Base-by-base conservation (phyloP, 2,888 invertebrate species). In the Archips crataeganus region DNA sequence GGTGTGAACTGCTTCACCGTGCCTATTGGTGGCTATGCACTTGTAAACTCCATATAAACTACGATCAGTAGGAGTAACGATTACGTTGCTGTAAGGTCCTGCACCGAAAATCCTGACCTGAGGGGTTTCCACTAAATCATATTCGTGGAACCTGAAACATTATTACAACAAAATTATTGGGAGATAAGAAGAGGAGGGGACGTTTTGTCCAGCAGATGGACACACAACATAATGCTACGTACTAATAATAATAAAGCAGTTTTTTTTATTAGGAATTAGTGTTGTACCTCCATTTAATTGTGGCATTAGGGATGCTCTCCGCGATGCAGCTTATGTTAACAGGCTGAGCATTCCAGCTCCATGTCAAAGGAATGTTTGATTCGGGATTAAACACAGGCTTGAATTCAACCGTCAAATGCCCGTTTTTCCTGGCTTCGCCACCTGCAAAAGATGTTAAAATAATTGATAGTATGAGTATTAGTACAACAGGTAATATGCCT, bases 281-380 rank as follows among this genome's bases (percentile, higher is more conserved):
- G 45, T 75, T 93, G 88, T 94, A 96, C 88, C 95, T 96, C 98
- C 98, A 98, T 84, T 96, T 96, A 80, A 98, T 98, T 8, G 98
- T 98, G 0, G 98, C 98, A 87, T 98, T 98, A 3, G 98, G 98
- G 82, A 98, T 95, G 85, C 96, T 96, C 89, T 98, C 97, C n/a
- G 98, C 98, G 62, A 97, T 95, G 85, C 98, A 98, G 75, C 97
- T 97, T 6, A 98, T 94, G 88, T 98, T 98, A 2, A 97, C 97
- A 0, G 97, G 96, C 80, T 95, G 95, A 57, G 96, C 95, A 65
- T 97, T 96, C 98, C 98, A 98, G 47, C 97, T 97, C 96, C 97
- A 98, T 0, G 96, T 95, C 32, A 74, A 54, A 0, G 97, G 97
- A 3, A 97, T 96, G 54, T 96, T 94, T 49, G 96, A 95, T 90